Base-by-base conservation (phyloP, 2,113 vertebrate species). In the Catharus minimus region DNA sequence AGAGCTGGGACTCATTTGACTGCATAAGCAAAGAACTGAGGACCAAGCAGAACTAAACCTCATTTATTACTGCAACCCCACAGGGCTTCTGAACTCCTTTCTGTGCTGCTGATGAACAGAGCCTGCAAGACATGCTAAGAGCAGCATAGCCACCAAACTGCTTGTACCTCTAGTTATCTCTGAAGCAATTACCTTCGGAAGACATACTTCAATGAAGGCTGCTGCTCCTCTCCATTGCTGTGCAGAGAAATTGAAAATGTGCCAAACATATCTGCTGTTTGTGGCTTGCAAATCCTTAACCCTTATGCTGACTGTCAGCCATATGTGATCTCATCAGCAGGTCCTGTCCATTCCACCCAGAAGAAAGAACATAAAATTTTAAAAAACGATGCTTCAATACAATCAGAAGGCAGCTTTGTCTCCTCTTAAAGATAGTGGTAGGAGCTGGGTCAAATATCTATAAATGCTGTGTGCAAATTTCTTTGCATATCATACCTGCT, bases 231-330 rank as follows among this genome's bases (percentile, higher is more conserved):
- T 77, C 66, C 67, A 41, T 68, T 0, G 0, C 30, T 47, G 47
- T 10, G 15, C 47, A 66, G 58, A 55, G 58, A 50, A 93, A 88
- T 57, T 65, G 74, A 90, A 93, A 85, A 75, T 10, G 52, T 65
- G 61, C 46, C 86, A 95, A 67, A 61, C 13, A 14, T 69, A 81
- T 86, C 77, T 95, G 71, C 71, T 79, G 43, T 74, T 81, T 23
- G 2, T 33, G 69, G 72, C 57, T 91, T 57, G 82, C 65, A 89
- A 81, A 78, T 76, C 46, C 78, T 87, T 89, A 91, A 89, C 77
- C 92, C 77, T 76, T 76, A 66, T 46, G 55, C 44, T 76, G 27
- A 65, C 69, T 81, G 38, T 50, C 66, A 66, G 77, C 46, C 69
- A 17, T 65, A 82, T 58, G 53, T 47, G 83, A 62, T 84, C 50